These are phyloP conservation scores for Drosophila meridionalis DNA, from an alignment of 2,888 invertebrate species.

Conservation along the genomic window DNA sequence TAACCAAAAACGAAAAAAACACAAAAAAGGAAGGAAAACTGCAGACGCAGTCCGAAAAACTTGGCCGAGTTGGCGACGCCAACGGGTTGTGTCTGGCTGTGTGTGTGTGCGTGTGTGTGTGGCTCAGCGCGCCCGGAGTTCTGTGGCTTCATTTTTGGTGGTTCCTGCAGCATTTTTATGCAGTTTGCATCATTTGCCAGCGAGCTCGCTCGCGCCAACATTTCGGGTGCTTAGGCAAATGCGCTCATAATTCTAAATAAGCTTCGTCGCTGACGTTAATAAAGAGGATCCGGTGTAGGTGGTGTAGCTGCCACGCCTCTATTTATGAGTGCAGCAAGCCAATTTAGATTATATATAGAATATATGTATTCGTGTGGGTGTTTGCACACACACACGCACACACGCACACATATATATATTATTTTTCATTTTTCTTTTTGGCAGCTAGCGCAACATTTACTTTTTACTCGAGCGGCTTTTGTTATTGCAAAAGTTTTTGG, in stretches of 20 bases:
- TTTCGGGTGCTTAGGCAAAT: conserved; percentile 56
- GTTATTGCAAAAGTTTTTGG: conserved; percentile 58
- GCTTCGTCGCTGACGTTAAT: conserved; percentile 53
- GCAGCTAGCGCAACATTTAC: conserved; percentile 46
- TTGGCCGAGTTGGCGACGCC: conserved; percentile 71
- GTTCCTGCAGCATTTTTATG: conserved; percentile 51
- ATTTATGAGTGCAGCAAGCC: conserved; percentile 27
- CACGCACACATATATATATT: neutral
- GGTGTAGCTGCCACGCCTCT: conserved; percentile 22
- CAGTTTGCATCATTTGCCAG: conserved; percentile 55
- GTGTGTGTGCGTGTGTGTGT: neutral
- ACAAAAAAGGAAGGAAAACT: conserved; percentile 44
- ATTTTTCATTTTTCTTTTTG: conserved; percentile 3
- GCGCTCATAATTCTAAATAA: conserved; percentile 74
- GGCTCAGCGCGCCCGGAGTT: neutral
- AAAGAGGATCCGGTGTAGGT: conserved; percentile 31
- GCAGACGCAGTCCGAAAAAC: conserved; percentile 71
- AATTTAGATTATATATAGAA: conserved; percentile 30
- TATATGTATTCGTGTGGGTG: neutral
- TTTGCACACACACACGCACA: conserved; percentile 3
- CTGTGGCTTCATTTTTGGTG: conserved; percentile 12
- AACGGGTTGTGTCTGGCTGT: conserved; percentile 37
- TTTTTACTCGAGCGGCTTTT: conserved; percentile 45
- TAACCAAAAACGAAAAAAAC: conserved; percentile 5
- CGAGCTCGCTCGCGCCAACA: conserved; percentile 33